Evolutionary conservation across 2,888 invertebrate genomes (phyloP).

Genomic region (Microctonus aethiopoides): DNA sequence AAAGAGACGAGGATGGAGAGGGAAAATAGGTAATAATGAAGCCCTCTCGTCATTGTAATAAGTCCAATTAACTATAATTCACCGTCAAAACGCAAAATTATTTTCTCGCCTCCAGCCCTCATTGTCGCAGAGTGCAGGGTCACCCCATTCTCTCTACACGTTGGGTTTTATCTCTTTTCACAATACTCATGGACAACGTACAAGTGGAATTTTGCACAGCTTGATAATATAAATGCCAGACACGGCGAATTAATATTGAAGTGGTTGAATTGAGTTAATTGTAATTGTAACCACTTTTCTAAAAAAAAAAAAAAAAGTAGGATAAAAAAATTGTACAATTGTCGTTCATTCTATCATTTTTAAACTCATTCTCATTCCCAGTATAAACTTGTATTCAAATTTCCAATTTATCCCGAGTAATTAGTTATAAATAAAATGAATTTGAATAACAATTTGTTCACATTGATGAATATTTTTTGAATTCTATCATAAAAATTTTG

Average conservation of each 20-base stretch:
- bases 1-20: conserved; percentile 32
- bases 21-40: conserved; percentile 54
- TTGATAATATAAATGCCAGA: conserved; percentile 64
- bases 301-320: neutral
- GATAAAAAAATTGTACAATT: neutral
- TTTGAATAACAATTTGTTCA: no score
- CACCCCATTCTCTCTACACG: neutral
- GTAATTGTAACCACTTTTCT: conserved; percentile 60
- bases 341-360: neutral
- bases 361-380: no score
- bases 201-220: conserved; percentile 56
- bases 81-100: conserved; percentile 58
- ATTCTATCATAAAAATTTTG: no score
- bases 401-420: no score
- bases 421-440: no score
- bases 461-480: no score
- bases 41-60: conserved; percentile 52
- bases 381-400: conserved; percentile 7
- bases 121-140: neutral
- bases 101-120: conserved; percentile 43
- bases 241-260: conserved; percentile 57
- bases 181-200: conserved; percentile 25
- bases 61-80: conserved; percentile 59
- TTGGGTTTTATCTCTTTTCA: neutral
- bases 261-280: conserved; percentile 64